Evolutionary conservation across 2,888 invertebrate genomes (phyloP), one percentile per base, ranked within the genome.

Genomic region (Hyppa rectilinea): DNA sequence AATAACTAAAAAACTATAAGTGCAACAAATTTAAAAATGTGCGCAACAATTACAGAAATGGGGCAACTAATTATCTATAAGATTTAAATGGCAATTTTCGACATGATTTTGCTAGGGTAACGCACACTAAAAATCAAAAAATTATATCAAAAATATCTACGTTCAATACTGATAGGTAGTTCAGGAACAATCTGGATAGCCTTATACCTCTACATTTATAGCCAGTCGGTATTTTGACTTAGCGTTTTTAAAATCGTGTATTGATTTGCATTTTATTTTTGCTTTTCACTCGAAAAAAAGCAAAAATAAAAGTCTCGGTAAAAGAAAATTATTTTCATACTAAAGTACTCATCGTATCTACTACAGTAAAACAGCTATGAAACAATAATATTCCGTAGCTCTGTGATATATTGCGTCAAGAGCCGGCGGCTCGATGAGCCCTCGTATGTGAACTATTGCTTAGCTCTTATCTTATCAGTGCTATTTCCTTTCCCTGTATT

Each of bases 401-500:
- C 26, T n/a, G 58, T 68, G 60, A 60, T 68, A 55, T 75, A 69
- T 69, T 52, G 63, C 56, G 45, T 47, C 50, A 69, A 56, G 60
- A 38, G 10, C 29, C 34, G 75, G 26, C 49, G 43, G 69, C 67
- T 59, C 67, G 74, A 60, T 66, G 62, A 79, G 55, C 66, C 49
- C 63, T 69, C 29, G 58, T 56, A 53, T 69, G 63, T 64, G 70
- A 80, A 64, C 52, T 66, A 80, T 80, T 63, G 72, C 56, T 45
- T 73, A 50, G 55, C 36, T 59, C 72, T 83, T 72, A 80, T 70
- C 70, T 65, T 71, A 75, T 81, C 77, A 68, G 53, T 7, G 49
- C 58, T 73, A 65, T 83, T 83, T 80, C 80, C 70, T 65, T 70
- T 67, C 53, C 61, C 29, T 26, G 31, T 66, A 61, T 76, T 65